Evolutionary conservation across 2,888 invertebrate genomes (phyloP), one percentile per base, ranked within the genome.

Genomic region (Stictocephala bisonia): DNA sequence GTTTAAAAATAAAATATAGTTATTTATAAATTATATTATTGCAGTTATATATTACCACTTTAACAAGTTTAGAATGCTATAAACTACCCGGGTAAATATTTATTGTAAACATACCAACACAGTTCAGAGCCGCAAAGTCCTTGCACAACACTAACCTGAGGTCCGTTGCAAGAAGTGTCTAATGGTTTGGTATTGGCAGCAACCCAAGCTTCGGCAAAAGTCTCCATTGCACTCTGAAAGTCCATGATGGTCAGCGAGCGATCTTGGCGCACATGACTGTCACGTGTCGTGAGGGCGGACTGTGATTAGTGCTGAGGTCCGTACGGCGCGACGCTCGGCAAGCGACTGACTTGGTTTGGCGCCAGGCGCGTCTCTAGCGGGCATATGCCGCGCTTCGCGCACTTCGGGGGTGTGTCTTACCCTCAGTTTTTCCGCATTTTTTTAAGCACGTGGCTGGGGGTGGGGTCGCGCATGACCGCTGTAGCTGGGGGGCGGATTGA

Each of bases 171-270:
- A 78, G 85, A 85, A 20, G 86, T 85, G 40, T 72, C 74, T 15
- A 77, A 77, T 35, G 85, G 86, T 85, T 92, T 92, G 82, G 92
- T 91, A 84, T 92, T 93, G 85, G 95, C 96, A 79, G 96, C 96
- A 81, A 96, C 95, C 96, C 96, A 97, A 81, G 96, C 96, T 88
- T 97, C 96, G 79, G 96, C 96, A 85, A 97, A 96, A 81, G 96
- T 96, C 88, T 97, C 96, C 96, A 97, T 96, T 81, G 96, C 96
- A 90, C 96, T 96, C 89, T 96, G 95, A 90, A 96, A 96, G 93
- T 96, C 96, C 96, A 97, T 96, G 84, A 53, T 76, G 51, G 66
- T 22, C 74, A 3, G n/a, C n/a, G n/a, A n/a, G n/a, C n/a, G n/a
- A n/a, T n/a, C n/a, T n/a, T n/a, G n/a, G n/a, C 44, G 51, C 51